phyloP scores from a whole-genome alignment of 2,888 invertebrate species.

The Watsonalla binaria region DNA sequence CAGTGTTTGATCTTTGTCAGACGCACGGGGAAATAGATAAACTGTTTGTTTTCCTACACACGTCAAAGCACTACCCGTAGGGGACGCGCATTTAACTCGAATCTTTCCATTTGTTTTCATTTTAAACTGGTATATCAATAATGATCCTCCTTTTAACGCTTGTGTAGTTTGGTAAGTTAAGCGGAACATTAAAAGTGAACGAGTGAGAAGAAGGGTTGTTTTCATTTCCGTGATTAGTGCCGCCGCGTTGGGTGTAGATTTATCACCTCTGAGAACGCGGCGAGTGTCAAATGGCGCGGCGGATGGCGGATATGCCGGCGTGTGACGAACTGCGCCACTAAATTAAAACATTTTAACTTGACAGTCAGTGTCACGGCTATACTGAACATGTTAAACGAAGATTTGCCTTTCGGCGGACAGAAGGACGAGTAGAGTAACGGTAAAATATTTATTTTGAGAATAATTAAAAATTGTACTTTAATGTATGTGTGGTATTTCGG shows the following conservation, averaged over 20 bases:
- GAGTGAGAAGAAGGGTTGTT: slow-evolving; percentile 61
- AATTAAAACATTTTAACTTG: slow-evolving; percentile 75
- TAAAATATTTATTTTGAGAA: not conserved
- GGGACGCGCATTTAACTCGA: slow-evolving; percentile 16
- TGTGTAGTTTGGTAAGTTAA: slow-evolving; percentile 40
- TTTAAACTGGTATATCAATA: not conserved
- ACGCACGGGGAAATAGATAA: slow-evolving; percentile 58
- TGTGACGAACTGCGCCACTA: slow-evolving; percentile 62
- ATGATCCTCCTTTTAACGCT: slow-evolving; percentile 5
- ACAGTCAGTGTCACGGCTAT: slow-evolving; percentile 61
- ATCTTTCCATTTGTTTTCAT: not conserved
- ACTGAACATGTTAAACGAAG: slow-evolving; percentile 46
- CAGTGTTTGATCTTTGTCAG: slow-evolving; percentile 56
- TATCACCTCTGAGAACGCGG: slow-evolving; percentile 56
- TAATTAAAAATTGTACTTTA: too few relatives aligned
- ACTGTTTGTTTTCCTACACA: slow-evolving; percentile 60
- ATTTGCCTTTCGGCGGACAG: slow-evolving; percentile 41
- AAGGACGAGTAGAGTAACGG: slow-evolving; percentile 17
- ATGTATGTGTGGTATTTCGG: too few relatives aligned
- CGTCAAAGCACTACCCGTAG: slow-evolving; percentile 26
- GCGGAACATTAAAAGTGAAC: slow-evolving; percentile 53
- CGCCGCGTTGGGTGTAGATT: slow-evolving; percentile 56
- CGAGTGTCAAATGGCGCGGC: slow-evolving; percentile 62
- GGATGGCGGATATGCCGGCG: slow-evolving; percentile 52
- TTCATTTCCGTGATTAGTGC: slow-evolving; percentile 70